These are phyloP conservation scores for Cryptoblepharus egeriae DNA, from an alignment of 2,797 vertebrate genomes.

Conservation along the genomic window DNA sequence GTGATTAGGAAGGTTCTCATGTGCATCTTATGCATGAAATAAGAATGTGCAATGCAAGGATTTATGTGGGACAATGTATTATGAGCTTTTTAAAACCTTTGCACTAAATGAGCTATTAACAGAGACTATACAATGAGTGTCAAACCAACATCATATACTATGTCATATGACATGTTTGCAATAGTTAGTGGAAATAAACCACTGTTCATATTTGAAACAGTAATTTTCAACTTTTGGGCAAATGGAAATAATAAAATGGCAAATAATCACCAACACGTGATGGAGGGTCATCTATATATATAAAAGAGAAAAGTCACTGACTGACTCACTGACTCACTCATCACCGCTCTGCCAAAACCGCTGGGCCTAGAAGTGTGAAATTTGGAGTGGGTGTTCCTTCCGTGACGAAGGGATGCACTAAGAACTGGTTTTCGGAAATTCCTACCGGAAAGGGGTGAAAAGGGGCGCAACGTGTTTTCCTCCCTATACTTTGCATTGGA, in stretches of 20 bases:
- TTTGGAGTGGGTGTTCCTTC: no score
- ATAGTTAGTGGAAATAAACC: conserved; percentile 34
- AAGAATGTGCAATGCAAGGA: conserved; percentile 55
- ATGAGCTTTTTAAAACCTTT: conserved; percentile 20
- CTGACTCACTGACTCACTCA: no score
- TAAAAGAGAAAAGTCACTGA: no score
- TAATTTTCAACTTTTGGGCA: conserved; percentile 40
- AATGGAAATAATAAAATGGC: not conserved
- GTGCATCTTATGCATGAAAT: conserved; percentile 70
- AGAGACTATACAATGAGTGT: conserved; percentile 63
- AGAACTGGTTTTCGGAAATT: no score
- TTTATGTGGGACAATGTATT: conserved; percentile 48
- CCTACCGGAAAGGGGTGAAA: no score
- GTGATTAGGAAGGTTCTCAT: conserved; percentile 38
- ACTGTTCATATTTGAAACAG: conserved; percentile 50
- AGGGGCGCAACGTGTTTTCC: no score
- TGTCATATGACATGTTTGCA: conserved; percentile 40
- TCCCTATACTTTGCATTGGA: no score
- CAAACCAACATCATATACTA: conserved; percentile 42
- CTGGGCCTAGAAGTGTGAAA: no score
- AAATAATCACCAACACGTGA: not conserved
- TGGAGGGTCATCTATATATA: not conserved
- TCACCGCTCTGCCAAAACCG: no score
- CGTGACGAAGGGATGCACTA: no score
- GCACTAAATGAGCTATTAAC: conserved; percentile 27